These are phyloP conservation scores for Hypothenemus hampei DNA, from an alignment of 1,140 invertebrate genomes.

Conservation along the genomic window DNA sequence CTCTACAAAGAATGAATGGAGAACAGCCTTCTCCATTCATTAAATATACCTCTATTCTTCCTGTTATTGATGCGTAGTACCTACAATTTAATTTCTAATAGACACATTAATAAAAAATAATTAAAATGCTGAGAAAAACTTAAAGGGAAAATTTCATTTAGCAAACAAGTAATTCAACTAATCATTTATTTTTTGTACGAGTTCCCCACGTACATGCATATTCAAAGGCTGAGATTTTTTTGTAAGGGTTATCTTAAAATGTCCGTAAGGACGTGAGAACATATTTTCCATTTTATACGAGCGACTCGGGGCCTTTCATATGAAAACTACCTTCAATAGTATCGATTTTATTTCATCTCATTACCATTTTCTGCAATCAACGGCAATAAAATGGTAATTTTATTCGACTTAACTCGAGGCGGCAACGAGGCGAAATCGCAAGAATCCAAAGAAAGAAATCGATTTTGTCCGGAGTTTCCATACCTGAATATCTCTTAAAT, in stretches of 20 bases:
- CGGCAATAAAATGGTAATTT: constrained; percentile 20
- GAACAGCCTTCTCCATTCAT: no score
- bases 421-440: constrained; percentile 16
- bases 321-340: constrained; percentile 11
- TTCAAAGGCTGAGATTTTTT: no score
- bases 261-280: constrained; percentile 2
- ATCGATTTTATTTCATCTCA: constrained; percentile 18
- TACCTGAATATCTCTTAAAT: constrained; percentile 4
- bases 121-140: no score
- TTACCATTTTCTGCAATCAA: constrained; percentile 21
- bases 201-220: no score
- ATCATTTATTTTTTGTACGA: no score
- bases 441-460: constrained; percentile 15
- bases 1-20: no score
- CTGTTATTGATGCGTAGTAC: no score
- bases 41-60: no score
- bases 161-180: no score
- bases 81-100: no score
- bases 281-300: constrained; percentile 13
- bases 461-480: neutral
- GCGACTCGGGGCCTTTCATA: neutral
- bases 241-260: neutral
- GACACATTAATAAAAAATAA: no score
- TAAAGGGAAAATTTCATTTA: no score
- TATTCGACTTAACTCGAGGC: constrained; percentile 19